Base-by-base conservation (phyloP, 2,888 invertebrate species). In the Trachelus troglodyta region DNA sequence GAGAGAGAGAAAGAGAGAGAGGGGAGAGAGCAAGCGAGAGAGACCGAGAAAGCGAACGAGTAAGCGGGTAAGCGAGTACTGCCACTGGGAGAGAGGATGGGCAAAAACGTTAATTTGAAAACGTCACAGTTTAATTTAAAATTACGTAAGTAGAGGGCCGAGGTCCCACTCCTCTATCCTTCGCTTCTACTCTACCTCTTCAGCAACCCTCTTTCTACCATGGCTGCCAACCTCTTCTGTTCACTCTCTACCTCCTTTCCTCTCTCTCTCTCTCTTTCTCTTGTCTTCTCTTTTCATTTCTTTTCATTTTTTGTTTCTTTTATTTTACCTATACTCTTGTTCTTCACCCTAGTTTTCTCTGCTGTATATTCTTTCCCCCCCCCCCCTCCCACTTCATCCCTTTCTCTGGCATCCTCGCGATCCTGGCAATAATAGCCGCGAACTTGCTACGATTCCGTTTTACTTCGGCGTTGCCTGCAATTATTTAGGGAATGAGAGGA, bases 41-140 rank as follows among this genome's bases (percentile, higher is more conserved):
- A 80, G 79, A 80, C 79, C 69, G 80, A 68, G 15, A 12, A 31
- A 69, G 9, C 30, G 15, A 69, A 33, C 31, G 71, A 71, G 71
- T 15, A 34, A 71, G 33, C 31, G 31, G 30, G 71, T 15, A 34
- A 71, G 71, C 33, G 78, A 71, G 79, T 31, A 71, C 33, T 77
- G 76, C 73, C 80, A 79, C 79, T 76, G 79, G 79, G 78, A 74
- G 78, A 80, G 81, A 76, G 80, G 82, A 83, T 82, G 83, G 82
- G 89, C 88, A 90, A 91, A 90, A 91, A 91, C 90, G 90, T 90
- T 91, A 91, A 91, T 91, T 91, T 90, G 90, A 90, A 91, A 90
- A 90, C 89, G 91, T 91, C 91, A 89, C 90, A 87, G 90, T 91
- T 91, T 90, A 89, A 91, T 91, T 91, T 90, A 89, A 90, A 90